These are phyloP conservation scores for Dynastes grantii DNA, from an alignment of 2,888 invertebrate species.

Conservation along the genomic window DNA sequence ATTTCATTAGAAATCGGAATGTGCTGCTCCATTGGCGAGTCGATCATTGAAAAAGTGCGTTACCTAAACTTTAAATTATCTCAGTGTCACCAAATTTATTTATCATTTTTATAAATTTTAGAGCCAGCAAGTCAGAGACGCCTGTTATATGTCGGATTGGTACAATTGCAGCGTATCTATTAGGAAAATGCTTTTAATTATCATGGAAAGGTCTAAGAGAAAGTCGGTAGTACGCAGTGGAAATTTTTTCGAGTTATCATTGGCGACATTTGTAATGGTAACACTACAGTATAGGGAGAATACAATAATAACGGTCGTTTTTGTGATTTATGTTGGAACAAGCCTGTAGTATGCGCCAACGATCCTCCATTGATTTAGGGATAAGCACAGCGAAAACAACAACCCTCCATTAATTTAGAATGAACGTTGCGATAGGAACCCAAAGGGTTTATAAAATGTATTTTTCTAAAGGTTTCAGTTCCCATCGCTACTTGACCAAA, in stretches of 20 bases:
- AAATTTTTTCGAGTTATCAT: conserved; percentile 37
- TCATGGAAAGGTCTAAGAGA: conserved; percentile 47
- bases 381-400: too few species aligned
- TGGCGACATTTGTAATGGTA: conserved; percentile 44
- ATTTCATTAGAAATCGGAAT: conserved; percentile 39
- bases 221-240: conserved; percentile 32
- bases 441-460: too few species aligned
- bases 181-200: conserved; percentile 38
- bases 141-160: conserved; percentile 42
- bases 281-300: too few species aligned
- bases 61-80: not conserved
- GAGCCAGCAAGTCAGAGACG: conserved; percentile 36
- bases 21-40: conserved; percentile 41
- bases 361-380: too few species aligned
- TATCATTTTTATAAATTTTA: not conserved
- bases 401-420: too few species aligned
- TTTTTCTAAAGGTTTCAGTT: too few species aligned
- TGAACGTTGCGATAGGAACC: too few species aligned
- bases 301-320: too few species aligned
- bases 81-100: not conserved
- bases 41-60: conserved; percentile 28
- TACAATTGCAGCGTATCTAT: conserved; percentile 29
- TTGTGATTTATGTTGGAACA: too few species aligned
- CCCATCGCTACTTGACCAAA: too few species aligned
- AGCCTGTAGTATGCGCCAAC: too few species aligned